Evolutionary conservation across 2,888 invertebrate genomes (phyloP).

Genomic region (Spodoptera littoralis): DNA sequence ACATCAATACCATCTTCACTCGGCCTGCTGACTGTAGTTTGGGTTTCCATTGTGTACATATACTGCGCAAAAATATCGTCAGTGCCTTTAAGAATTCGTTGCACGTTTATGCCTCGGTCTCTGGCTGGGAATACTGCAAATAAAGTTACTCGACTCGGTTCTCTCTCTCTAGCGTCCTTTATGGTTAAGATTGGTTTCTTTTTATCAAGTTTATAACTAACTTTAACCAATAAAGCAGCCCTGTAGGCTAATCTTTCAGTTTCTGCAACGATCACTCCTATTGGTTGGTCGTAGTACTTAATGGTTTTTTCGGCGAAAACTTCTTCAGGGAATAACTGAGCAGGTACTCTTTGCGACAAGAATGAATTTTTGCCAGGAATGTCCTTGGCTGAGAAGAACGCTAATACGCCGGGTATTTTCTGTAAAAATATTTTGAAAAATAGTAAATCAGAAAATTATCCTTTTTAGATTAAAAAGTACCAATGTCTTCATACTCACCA

Average conservation of each 20-base stretch:
- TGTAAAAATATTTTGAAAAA: slow-evolving; percentile 58
- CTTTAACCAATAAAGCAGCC: slow-evolving; percentile 87
- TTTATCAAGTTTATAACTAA: slow-evolving; percentile 80
- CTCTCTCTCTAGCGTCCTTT: slow-evolving; percentile 18
- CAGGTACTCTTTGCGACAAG: slow-evolving; percentile 64
- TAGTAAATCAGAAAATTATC: too few relatives aligned
- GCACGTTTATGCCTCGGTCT: slow-evolving; percentile 29
- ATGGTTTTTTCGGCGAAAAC: slow-evolving; percentile 69
- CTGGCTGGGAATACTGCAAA: slow-evolving; percentile 17
- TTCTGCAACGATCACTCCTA: slow-evolving; percentile 87
- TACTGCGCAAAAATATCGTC: slow-evolving; percentile 89
- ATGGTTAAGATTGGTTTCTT: slow-evolving; percentile 33
- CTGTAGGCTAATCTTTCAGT: slow-evolving; percentile 84
- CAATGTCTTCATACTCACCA: slow-evolving; percentile 80
- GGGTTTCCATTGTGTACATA: slow-evolving; percentile 92
- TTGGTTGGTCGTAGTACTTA: slow-evolving; percentile 66
- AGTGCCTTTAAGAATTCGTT: slow-evolving; percentile 63
- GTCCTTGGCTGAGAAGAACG: slow-evolving; percentile 90
- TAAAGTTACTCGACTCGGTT: slow-evolving; percentile 11
- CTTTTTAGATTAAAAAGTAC: too few relatives aligned
- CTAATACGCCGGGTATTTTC: slow-evolving; percentile 90
- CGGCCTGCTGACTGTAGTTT: slow-evolving; percentile 89
- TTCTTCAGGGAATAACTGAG: slow-evolving; percentile 59
- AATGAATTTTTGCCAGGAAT: slow-evolving; percentile 91
- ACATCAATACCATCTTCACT: slow-evolving; percentile 91